Percentiles rank a stretch among this genome's conserved stretches.
phyloP scores from a whole-genome alignment of 2,113 vertebrate genomes.

The Miniopterus natalensis region DNA sequence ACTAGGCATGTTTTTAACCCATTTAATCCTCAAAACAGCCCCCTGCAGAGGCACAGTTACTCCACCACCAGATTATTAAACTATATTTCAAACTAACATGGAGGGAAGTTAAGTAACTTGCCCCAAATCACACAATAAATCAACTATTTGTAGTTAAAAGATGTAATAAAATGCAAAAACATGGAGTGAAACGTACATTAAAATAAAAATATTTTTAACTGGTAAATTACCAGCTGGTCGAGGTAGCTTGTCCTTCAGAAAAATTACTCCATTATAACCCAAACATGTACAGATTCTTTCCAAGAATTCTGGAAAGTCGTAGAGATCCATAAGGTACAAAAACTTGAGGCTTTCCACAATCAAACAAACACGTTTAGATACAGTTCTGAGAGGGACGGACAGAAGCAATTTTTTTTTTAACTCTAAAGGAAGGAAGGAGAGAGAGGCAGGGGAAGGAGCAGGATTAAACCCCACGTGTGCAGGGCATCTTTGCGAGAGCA shows the following conservation, averaged over 20 bases:
- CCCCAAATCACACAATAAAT: background rate
- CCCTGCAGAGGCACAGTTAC: background rate
- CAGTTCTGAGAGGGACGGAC: background rate
- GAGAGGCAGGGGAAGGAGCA: too few relatives aligned
- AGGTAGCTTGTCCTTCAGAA: background rate
- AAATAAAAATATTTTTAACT: slow-evolving; percentile 30
- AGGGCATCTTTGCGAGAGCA: too few relatives aligned
- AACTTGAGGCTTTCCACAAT: background rate
- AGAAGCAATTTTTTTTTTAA: background rate
- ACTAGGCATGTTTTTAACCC: background rate
- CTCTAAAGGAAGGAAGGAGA: background rate
- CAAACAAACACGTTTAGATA: background rate
- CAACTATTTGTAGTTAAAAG: background rate
- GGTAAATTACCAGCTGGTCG: background rate
- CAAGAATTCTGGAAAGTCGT: background rate
- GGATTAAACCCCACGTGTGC: too few relatives aligned
- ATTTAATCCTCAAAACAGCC: background rate
- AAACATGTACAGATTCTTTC: background rate
- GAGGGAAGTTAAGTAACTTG: background rate
- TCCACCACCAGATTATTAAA: background rate
- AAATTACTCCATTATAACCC: background rate
- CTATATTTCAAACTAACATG: background rate
- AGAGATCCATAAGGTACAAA: background rate
- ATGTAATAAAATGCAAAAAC: background rate
- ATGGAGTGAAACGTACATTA: background rate